A percentile compares a stretch with the other conserved stretches of the same genome.
Conservation (phyloP, 2,113 vertebrate genomes). For the Xenus cinereus region DNA sequence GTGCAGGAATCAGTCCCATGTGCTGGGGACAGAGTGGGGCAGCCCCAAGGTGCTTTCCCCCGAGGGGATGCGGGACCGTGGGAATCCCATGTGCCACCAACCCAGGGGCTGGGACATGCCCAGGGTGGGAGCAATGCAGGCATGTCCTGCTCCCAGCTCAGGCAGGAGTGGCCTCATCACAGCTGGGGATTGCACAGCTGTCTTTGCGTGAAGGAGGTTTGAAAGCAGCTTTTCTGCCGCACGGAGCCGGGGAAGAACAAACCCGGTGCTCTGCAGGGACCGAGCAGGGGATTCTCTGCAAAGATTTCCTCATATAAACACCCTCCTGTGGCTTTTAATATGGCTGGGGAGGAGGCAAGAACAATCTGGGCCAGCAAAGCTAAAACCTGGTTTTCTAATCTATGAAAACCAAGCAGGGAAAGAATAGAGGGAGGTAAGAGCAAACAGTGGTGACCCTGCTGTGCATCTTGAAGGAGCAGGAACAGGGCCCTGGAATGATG, state of each 20-base stretch:
- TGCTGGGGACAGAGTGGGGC: not conserved
- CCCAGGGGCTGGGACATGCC: not conserved
- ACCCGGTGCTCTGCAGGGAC: not conserved
- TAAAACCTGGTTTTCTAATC: not conserved
- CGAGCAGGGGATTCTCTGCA: not conserved
- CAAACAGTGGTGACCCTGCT: fast-evolving
- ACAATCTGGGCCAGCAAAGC: not conserved
- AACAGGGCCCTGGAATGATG: not conserved
- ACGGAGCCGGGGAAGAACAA: not conserved
- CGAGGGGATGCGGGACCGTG: fast-evolving
- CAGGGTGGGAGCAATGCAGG: not conserved
- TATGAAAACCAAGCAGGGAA: not conserved
- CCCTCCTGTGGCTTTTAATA: slow-evolving; percentile 12
- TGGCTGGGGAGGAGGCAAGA: not conserved
- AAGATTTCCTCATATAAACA: not conserved
- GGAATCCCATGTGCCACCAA: fast-evolving
- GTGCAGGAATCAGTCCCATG: not conserved
- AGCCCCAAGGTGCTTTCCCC: not conserved
- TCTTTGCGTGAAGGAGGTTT: not conserved
- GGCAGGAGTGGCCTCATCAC: not conserved
- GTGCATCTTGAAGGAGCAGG: not conserved
- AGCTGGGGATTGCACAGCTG: not conserved
- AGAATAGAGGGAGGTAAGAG: not conserved
- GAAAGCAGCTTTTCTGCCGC: not conserved
- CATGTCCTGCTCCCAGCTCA: not conserved